phyloP scores from a whole-genome alignment of 2,888 invertebrate species.

The Andrena bucephala region DNA sequence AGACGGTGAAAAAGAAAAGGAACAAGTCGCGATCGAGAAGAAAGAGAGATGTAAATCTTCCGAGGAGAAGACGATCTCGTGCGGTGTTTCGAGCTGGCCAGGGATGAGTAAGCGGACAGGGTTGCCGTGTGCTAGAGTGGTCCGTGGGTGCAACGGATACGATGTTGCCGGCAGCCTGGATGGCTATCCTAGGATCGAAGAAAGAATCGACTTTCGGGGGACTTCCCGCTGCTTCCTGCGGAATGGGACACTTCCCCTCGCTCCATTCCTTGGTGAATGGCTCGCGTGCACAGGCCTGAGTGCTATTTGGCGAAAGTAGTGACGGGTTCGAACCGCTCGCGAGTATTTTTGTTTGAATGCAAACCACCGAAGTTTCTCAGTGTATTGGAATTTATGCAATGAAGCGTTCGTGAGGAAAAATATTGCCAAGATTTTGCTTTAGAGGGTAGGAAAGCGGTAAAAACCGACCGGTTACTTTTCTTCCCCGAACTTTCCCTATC shows the following conservation, averaged over 20 bases:
- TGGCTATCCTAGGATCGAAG: constrained; percentile 34
- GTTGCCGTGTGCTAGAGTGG: constrained; percentile 73
- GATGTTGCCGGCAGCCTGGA: constrained; percentile 71
- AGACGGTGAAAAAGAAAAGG: constrained; percentile 42
- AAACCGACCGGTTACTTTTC: background rate
- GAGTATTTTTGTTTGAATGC: constrained; percentile 8
- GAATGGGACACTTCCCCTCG: background rate
- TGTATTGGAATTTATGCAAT: no score
- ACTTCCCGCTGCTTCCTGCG: background rate
- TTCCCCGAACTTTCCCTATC: background rate
- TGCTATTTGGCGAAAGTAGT: background rate
- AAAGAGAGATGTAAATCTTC: constrained; percentile 58
- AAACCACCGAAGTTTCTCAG: no score
- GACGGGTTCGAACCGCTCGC: background rate
- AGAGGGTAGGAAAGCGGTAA: background rate
- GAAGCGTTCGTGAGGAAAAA: no score
- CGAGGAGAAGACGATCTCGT: constrained; percentile 49
- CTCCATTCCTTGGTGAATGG: background rate
- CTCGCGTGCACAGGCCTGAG: background rate
- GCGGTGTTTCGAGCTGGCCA: constrained; percentile 55
- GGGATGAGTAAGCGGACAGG: constrained; percentile 74
- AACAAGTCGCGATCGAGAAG: constrained; percentile 42
- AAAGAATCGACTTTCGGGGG: constrained; percentile 3
- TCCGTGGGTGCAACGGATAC: constrained; percentile 70
- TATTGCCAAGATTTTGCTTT: no score